These are phyloP conservation scores for Himalopsyche tibetana DNA, from an alignment of 2,888 invertebrate genomes.

Conservation along the genomic window DNA sequence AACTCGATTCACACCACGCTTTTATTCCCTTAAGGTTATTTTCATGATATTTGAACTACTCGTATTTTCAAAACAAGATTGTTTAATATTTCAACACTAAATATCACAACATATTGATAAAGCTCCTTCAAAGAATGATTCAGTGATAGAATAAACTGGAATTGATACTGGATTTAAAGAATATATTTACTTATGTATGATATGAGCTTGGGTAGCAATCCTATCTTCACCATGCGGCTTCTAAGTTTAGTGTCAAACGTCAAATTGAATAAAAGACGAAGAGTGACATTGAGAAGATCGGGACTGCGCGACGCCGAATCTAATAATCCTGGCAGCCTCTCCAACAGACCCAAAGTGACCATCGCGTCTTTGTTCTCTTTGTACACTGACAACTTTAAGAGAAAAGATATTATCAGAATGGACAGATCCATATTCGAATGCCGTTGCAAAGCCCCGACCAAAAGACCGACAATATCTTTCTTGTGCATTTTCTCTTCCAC, in stretches of 20 bases:
- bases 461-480: slow-evolving; percentile 91
- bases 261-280: slow-evolving; percentile 94
- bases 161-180: slow-evolving; percentile 61
- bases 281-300: slow-evolving; percentile 87
- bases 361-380: slow-evolving; percentile 96
- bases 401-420: slow-evolving; percentile 92
- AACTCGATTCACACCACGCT: no score
- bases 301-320: slow-evolving; percentile 79
- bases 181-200: slow-evolving; percentile 85
- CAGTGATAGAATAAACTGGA: not conserved
- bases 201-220: slow-evolving; percentile 92
- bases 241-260: slow-evolving; percentile 94
- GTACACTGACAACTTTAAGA: slow-evolving; percentile 96
- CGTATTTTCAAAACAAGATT: no score
- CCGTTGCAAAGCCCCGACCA: slow-evolving; percentile 92
- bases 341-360: slow-evolving; percentile 87
- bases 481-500: slow-evolving; percentile 98
- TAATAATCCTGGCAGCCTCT: slow-evolving; percentile 89
- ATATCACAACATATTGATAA: no score
- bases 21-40: no score
- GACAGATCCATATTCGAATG: slow-evolving; percentile 91
- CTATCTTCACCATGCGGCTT: slow-evolving; percentile 92
- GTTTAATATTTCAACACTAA: no score
- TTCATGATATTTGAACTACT: no score
- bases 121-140: no score